Evolutionary conservation across 2,888 invertebrate species (phyloP), one percentile per base, ranked within the genome.

Genomic region (Microchrysa polita): DNA sequence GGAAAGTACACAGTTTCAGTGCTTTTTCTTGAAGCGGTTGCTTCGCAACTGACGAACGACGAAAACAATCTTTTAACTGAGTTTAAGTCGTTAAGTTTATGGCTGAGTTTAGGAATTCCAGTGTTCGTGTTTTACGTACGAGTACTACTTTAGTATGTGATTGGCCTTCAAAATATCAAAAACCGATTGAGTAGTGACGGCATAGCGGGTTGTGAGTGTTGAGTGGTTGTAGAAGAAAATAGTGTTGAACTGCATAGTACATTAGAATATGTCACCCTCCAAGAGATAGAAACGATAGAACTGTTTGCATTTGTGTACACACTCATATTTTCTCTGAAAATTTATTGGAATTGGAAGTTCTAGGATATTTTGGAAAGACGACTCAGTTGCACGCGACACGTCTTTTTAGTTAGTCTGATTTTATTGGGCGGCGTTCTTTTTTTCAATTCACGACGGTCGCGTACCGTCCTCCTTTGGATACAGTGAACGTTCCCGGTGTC

Each of bases 91-190:
- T 48, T 20, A 9, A 44, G 65, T 48, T 42, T 44, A 22, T 34
- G 48, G 44, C 22, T 12, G 48, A 7, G 61, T 40, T 61, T 44
- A 44, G 44, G 63, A 63, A n/a, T n/a, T 20, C 23, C 63, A 44
- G 23, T 5, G 20, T 7, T n/a, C n/a, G n/a, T n/a, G n/a, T n/a
- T n/a, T n/a, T n/a, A n/a, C n/a, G n/a, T n/a, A n/a, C n/a, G n/a
- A n/a, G n/a, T n/a, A n/a, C 27, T 52, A 52, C 12, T 52, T 14
- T 52, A 61, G 9, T 34, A 23, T 65, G 65, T 65, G 18, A 44
- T 65, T 65, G 65, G 65, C 65, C 65, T 65, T 65, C 65, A 23
- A 48, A 65, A 7, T 34, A 34, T 34, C 27, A 34, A 7, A 34
- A 34, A 34, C 27, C 27, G 27, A 34, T 34, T 34, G 27, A 34